Conservation (phyloP, 37 sponge, comb jelly and placozoan genomes). For the Beroe ovata region DNA sequence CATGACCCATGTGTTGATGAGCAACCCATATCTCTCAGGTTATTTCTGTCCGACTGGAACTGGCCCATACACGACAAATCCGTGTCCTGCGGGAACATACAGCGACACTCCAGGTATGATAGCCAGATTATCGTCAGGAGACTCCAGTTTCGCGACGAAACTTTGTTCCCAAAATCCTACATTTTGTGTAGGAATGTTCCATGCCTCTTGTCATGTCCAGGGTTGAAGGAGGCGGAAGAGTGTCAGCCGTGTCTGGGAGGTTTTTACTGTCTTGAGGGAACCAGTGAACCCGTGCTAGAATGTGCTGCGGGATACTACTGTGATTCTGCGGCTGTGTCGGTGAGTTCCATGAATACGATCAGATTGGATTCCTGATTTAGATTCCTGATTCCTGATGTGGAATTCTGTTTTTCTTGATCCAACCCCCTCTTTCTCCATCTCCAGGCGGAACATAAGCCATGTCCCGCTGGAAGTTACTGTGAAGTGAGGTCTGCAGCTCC, state of each 20-base stretch:
- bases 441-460: conserved; percentile 20
- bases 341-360: too few species aligned
- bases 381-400: too few species aligned
- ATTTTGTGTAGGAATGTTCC: too few species aligned
- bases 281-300: conserved; percentile 3
- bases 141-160: too few species aligned
- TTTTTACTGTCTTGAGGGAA: conserved; percentile 68
- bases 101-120: conserved; percentile 36
- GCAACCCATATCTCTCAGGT: conserved; percentile 26
- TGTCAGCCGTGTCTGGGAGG: conserved; percentile 49
- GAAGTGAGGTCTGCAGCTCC: conserved; percentile 9
- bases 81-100: conserved; percentile 67
- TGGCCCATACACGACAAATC: not conserved
- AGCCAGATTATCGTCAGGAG: too few species aligned
- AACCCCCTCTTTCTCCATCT: too few species aligned
- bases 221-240: conserved; percentile 2
- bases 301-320: conserved; percentile 70
- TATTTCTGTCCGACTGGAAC: conserved; percentile 68
- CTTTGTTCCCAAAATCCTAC: too few species aligned
- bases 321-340: conserved; percentile 6
- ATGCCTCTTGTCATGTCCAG: too few species aligned
- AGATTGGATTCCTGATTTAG: too few species aligned
- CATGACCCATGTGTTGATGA: too few species aligned
- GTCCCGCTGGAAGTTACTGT: conserved; percentile 64
- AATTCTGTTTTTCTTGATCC: too few species aligned